phyloP scores from a whole-genome alignment of 1,140 invertebrate species.

The Heterodera carotae region DNA sequence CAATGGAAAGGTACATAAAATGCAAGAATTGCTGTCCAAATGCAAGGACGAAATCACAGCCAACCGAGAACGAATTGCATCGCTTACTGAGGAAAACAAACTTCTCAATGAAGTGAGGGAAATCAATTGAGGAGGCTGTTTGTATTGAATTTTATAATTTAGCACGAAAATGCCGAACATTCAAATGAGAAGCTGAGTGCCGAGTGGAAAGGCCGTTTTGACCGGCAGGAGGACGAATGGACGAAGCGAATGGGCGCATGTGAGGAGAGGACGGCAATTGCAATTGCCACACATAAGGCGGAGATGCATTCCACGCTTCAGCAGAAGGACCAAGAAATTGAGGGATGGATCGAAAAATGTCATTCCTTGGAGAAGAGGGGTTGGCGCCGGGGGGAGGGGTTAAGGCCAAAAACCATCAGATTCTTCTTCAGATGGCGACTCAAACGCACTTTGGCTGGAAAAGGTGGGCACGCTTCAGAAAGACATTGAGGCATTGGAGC shows the following conservation, averaged over 20 bases:
- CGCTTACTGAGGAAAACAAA: conserved; percentile 45
- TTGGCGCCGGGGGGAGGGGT: background rate
- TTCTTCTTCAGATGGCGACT: conserved; percentile 50
- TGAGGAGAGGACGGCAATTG: conserved; percentile 47
- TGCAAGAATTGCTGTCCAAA: conserved; percentile 50
- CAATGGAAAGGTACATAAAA: conserved; percentile 36
- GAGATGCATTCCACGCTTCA: conserved; percentile 53
- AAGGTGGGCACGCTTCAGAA: conserved; percentile 49
- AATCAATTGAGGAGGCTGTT: background rate
- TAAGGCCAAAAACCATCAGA: background rate
- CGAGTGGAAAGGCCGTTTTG: conserved; percentile 57
- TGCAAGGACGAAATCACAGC: conserved; percentile 52
- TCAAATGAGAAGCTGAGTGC: conserved; percentile 43
- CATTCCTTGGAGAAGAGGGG: conserved; percentile 46
- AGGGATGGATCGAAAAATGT: conserved; percentile 54
- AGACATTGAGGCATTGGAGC: conserved; percentile 50
- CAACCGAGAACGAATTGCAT: conserved; percentile 45
- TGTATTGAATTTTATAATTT: conserved; percentile 1
- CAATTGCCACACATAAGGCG: conserved; percentile 53
- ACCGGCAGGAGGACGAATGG: conserved; percentile 49
- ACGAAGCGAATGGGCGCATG: conserved; percentile 18
- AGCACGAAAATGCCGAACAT: conserved; percentile 13
- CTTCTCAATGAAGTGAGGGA: conserved; percentile 4
- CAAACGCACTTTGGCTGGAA: conserved; percentile 48
- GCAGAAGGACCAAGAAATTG: conserved; percentile 56